Evolutionary conservation across 2,888 invertebrate species (phyloP), one percentile per base, ranked within the genome.

Genomic region (Drosophila atripex): DNA sequence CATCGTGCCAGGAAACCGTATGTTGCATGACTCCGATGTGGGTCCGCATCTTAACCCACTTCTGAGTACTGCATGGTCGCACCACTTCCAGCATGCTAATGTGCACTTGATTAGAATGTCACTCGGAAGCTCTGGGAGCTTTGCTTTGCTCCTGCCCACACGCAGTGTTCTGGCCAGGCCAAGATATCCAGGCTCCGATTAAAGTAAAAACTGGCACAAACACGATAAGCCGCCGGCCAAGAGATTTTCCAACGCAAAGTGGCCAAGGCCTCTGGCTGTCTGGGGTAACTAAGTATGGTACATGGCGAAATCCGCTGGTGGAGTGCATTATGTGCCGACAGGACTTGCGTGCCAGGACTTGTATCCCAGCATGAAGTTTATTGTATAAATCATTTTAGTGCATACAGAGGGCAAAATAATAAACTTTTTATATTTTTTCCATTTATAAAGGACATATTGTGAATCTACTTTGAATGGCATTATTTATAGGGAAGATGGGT

Each of bases 31-130:
- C 71, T 71, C 32, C 30, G 41, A 35, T 43, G 60, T 35, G 50
- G 32, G 18, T 21, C 50, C 32, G 50, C 45, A 64, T 64, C 64
- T 47, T 65, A 65, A 47, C 66, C 64, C 65, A 65, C 51, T 64
- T 63, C 32, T 38, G 45, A 51, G 39, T 70, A 74, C 60, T 53
- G 74, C 52, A 69, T 56, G 77, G 14, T 35, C 35, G n/a, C 14
- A 14, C 35, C 76, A 63, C 63, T 66, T 76, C 79, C 70, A 69
- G 65, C 80, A 80, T 78, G 85, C 73, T 87, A 85, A 87, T 87
- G 66, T 82, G 84, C 75, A 82, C 51, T 76, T 87, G 84, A 84
- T 84, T 84, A 85, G 79, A 87, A 87, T 84, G 87, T 84, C 83
- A 87, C 85, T 84, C 66, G 56, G 69, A 60, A 63, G 57, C 39